Percentiles rank a stretch among this genome's conserved stretches.
Evolutionary conservation across 2,888 invertebrate species (phyloP).

Genomic region (Eilema depressum): DNA sequence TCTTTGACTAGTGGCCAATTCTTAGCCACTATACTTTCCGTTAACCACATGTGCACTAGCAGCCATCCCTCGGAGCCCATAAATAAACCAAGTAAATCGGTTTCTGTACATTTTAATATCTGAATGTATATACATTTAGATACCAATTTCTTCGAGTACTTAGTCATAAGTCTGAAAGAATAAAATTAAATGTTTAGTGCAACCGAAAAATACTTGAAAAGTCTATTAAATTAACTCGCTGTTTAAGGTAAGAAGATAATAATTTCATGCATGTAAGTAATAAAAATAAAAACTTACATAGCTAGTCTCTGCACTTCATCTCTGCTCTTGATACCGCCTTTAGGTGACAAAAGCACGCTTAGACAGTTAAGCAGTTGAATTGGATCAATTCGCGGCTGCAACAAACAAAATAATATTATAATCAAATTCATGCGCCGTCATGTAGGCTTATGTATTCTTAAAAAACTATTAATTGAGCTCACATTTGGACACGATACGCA

Average conservation of each 20-base stretch:
- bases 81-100: conserved; percentile 94
- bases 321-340: conserved; percentile 95
- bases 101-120: conserved; percentile 95
- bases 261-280: neutral
- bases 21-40: conserved; percentile 93
- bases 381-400: conserved; percentile 97
- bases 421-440: neutral
- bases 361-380: conserved; percentile 95
- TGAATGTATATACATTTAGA: conserved; percentile 98
- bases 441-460: no score
- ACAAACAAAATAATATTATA: conserved; percentile 55
- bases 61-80: conserved; percentile 97
- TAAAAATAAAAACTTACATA: conserved; percentile 86
- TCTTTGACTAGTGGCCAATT: conserved; percentile 96
- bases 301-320: conserved; percentile 96
- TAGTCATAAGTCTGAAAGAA: conserved; percentile 95
- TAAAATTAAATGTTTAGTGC: conserved; percentile 37
- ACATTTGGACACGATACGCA: no score
- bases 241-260: neutral
- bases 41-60: conserved; percentile 95
- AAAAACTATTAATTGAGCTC: no score
- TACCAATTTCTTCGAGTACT: conserved; percentile 97
- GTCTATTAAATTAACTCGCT: neutral
- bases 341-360: conserved; percentile 93
- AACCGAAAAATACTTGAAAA: neutral